Base-by-base conservation (phyloP, 2,113 vertebrate genomes). In the Cynoglossus semilaevis region DNA sequence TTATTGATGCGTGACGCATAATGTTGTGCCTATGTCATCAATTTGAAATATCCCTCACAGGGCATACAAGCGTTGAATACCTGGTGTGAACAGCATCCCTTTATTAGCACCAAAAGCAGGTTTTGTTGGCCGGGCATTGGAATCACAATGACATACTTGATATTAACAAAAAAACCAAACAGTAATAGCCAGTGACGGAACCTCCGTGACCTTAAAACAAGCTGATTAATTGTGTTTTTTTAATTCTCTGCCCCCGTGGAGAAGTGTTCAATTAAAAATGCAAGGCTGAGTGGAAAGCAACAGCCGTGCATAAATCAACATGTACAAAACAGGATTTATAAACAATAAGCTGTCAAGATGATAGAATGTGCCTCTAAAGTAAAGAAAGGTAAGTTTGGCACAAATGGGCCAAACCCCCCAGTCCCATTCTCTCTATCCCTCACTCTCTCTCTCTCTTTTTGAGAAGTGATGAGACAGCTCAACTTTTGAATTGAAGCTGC, bases 281-380 rank as follows among this genome's bases (percentile, higher is more conserved):
- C 63, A 51, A 18, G 40, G 45, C 55, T 47, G 65, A 58, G 49
- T 51, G 59, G 52, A 63, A 44, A 53, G 53, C 47, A 60, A 49
- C 44, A 47, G 62, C 63, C 13, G 35, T 9, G 58, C 63, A 56
- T 66, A 70, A 81, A 81, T 80, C 70, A 67, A 64, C 74, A 60
- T 2, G 14, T 44, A 60, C 59, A 56, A 57, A 54, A 60, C 47
- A 5, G 53, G 70, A 82, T 82, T 83, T 74, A 81, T 81, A 81
- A 84, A 86, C 82, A 86, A 81, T 81, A 80, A 73, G 51, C 69
- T 80, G 78, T 80, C 79, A 66, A 54, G 56, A 68, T 70, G 69
- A 83, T 85, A 50, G 74, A 80, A 80, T 64, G 51, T 65, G 63
- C 19, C 44, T 77, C 62, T 58, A 60, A 67, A 67, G 67, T 68